These are phyloP conservation scores for Trachythela sp. DNA, from an alignment of 64 coral and sea anemone genomes.

Conservation along the genomic window DNA sequence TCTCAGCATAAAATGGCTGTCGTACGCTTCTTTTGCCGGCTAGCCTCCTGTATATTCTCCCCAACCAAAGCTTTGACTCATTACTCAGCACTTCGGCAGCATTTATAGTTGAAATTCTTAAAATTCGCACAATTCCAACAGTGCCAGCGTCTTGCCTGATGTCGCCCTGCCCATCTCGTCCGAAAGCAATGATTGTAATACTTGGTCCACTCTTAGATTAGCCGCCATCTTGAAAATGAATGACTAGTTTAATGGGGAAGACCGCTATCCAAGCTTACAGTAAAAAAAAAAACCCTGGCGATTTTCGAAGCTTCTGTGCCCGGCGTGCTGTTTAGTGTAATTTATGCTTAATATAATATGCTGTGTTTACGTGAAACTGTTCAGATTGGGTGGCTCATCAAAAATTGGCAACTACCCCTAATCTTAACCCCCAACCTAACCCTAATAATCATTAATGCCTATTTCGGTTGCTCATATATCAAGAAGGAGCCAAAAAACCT, in stretches of 20 bases:
- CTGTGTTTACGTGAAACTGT: too few species aligned
- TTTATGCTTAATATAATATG: too few species aligned
- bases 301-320: background rate
- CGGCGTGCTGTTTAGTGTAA: too few species aligned
- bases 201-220: background rate
- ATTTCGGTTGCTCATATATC: too few species aligned
- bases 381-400: too few species aligned
- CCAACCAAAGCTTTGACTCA: constrained; percentile 32
- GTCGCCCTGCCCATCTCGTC: background rate
- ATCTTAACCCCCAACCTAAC: too few species aligned
- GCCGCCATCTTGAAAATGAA: constrained; percentile 1
- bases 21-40: constrained; percentile 22
- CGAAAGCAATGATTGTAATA: background rate
- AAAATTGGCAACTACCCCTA: too few species aligned
- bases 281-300: background rate
- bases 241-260: background rate
- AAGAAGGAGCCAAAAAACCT: too few species aligned
- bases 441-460: too few species aligned
- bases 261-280: background rate
- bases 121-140: background rate
- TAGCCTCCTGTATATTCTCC: constrained; percentile 21
- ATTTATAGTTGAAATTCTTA: constrained; percentile 11
- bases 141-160: background rate
- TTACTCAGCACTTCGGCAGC: constrained; percentile 25
- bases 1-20: constrained; percentile 30